Percentiles rank a stretch among this genome's conserved stretches.
These are phyloP conservation scores for Macroteleia sp. DNA, from an alignment of 2,888 invertebrate genomes.

Conservation along the genomic window DNA sequence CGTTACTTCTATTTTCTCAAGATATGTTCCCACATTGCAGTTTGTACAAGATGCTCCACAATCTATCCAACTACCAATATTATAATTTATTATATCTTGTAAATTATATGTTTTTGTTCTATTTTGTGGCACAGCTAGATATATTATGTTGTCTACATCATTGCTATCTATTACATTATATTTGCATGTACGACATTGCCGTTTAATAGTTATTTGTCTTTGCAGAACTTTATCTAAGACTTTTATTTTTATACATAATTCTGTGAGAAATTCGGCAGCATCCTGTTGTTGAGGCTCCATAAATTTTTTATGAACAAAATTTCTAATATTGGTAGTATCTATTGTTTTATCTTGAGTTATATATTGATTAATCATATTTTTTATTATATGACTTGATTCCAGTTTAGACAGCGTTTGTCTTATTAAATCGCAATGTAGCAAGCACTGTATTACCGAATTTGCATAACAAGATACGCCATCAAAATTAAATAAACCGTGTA, in stretches of 20 bases:
- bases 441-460: slow-evolving; percentile 17
- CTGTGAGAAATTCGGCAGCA: slow-evolving; percentile 16
- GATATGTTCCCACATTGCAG: too few relatives aligned
- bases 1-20: too few relatives aligned
- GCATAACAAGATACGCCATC: slow-evolving; percentile 35
- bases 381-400: slow-evolving; percentile 5
- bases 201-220: background rate
- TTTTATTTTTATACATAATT: slow-evolving; percentile 8
- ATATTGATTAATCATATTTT: background rate
- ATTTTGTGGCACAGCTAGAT: background rate
- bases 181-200: slow-evolving; percentile 6
- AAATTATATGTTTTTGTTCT: slow-evolving; percentile 11
- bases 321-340: background rate
- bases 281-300: slow-evolving; percentile 15
- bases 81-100: slow-evolving; percentile 16
- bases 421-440: slow-evolving; percentile 4
- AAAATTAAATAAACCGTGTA: slow-evolving; percentile 12
- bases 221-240: slow-evolving; percentile 13
- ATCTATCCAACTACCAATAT: slow-evolving; percentile 65
- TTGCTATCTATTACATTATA: slow-evolving; percentile 13
- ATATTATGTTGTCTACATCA: slow-evolving; percentile 4
- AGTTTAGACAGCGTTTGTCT: slow-evolving; percentile 4
- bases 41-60: too few relatives aligned
- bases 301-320: background rate
- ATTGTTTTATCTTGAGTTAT: too few relatives aligned